Base-by-base conservation (phyloP, 2,888 invertebrate species). In the Nematopogon swammerdamellus region DNA sequence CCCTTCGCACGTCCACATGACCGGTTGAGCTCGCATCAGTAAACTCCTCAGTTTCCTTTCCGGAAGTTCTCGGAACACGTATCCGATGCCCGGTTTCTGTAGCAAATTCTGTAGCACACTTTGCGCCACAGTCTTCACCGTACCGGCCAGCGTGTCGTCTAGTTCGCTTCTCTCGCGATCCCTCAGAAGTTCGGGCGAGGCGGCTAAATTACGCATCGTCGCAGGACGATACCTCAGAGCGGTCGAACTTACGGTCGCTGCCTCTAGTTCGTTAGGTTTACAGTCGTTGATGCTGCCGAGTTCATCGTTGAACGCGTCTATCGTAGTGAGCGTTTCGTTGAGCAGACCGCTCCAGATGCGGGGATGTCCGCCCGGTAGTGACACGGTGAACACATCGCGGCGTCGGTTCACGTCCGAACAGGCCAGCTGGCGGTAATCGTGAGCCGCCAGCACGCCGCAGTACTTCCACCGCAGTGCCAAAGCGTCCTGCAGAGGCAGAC, bases 351-450 rank as follows among this genome's bases (percentile, higher is more conserved):
- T 91, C 95, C 95, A 95, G 61, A 91, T 92, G 60, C 91, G 87
- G 1, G 95, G 92, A 67, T 93, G 93, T 25, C 92, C 92, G 18
- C 93, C 92, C 19, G 92, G 92, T 60, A 88, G 85, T 25, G 91
- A 91, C 0, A 92, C 71, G 14, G 84, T 81, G 62, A 88, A 94
- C 44, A 94, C 73, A 50, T 84, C 72, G 56, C 75, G 66, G 46
- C 93, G 81, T 57, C 91, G 79, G 1, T 54, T 47, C 18, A 72
- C 63, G 44, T 87, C 85, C 60, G 84, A 85, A 59, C 85, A 81
- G 0, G 88, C 81, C 58, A 93, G 65, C 29, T 83, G 81, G 58
- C 82, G 83, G 18, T 95, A 76, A 65, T 92, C 92, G 52, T 87
- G 77, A 53, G 87, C 90, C 5, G 89, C 92, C 49, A 94, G 72